Percentiles rank a stretch among this genome's conserved stretches.
phyloP scores from a whole-genome alignment of 2,888 invertebrate genomes.

The Ecliptopera silaceata region DNA sequence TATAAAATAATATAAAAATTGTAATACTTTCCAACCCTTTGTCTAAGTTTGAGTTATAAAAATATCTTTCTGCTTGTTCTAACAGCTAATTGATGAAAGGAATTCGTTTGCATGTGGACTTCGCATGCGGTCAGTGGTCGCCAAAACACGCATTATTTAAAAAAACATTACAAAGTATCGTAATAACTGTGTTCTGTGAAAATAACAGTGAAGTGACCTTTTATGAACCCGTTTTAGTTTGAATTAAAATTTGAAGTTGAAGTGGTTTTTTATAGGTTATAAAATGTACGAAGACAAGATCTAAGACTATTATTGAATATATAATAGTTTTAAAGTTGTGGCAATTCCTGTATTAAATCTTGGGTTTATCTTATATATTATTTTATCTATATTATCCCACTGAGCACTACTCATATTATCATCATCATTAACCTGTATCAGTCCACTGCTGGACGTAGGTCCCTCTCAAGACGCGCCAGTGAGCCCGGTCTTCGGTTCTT shows the following conservation, averaged over 20 bases:
- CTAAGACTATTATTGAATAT: too few species aligned
- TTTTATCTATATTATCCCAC: too few species aligned
- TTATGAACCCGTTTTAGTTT: slow-evolving; percentile 3
- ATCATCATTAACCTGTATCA: too few species aligned
- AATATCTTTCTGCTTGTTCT: slow-evolving; percentile 11
- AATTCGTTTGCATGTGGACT: slow-evolving; percentile 23
- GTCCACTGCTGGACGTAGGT: too few species aligned
- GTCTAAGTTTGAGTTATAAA: neutral
- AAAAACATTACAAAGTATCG: slow-evolving; percentile 13
- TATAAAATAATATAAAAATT: neutral
- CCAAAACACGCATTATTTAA: slow-evolving; percentile 18
- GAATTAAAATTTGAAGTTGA: neutral
- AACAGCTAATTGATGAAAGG: slow-evolving; percentile 19
- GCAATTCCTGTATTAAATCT: too few species aligned
- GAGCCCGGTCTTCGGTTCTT: too few species aligned
- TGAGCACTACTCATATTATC: too few species aligned
- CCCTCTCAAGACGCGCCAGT: too few species aligned
- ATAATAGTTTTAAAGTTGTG: too few species aligned
- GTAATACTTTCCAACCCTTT: slow-evolving; percentile 1
- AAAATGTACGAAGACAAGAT: too few species aligned
- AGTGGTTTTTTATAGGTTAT: neutral
- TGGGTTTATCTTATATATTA: too few species aligned
- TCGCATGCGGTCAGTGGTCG: slow-evolving; percentile 15
- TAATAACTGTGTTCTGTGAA: slow-evolving; percentile 9
- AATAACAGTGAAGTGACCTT: slow-evolving; percentile 13